phyloP scores from a whole-genome alignment of 2,888 invertebrate species.

The Timema cristinae region DNA sequence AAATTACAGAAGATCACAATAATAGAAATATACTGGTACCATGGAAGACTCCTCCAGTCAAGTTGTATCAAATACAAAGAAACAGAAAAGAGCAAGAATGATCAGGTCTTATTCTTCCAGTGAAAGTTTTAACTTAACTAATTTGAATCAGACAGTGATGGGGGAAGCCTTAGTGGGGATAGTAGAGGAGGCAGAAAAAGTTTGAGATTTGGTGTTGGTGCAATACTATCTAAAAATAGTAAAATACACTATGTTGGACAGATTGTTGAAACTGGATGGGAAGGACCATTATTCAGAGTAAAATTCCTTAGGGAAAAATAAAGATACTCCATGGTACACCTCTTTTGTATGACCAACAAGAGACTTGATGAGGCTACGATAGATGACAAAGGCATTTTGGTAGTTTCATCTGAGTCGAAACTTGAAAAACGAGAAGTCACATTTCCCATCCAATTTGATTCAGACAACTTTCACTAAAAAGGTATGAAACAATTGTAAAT shows the following conservation, averaged over 20 bases:
- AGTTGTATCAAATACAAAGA: too few relatives aligned
- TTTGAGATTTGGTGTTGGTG: slow-evolving; percentile 6
- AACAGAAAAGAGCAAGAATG: not conserved
- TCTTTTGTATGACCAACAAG: not conserved
- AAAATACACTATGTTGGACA: slow-evolving; percentile 4
- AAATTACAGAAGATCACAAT: too few relatives aligned
- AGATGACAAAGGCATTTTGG: not conserved
- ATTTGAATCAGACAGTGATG: not conserved
- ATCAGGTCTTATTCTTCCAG: not conserved
- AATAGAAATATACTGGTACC: too few relatives aligned
- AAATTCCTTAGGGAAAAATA: slow-evolving; percentile 6
- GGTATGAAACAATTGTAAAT: not conserved
- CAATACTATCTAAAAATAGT: not conserved
- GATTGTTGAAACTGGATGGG: not conserved
- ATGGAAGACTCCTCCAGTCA: too few relatives aligned
- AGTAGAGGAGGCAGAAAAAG: not conserved
- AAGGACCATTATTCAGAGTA: not conserved
- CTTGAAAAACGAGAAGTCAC: not conserved
- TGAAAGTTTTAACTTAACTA: not conserved
- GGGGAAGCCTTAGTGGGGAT: not conserved
- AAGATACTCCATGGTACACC: not conserved
- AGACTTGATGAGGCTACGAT: not conserved
- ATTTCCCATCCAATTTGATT: not conserved
- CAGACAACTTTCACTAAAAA: not conserved
- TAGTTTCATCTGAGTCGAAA: not conserved